These are phyloP conservation scores for Portevinia maculata DNA, from an alignment of 2,888 invertebrate species.

Conservation along the genomic window DNA sequence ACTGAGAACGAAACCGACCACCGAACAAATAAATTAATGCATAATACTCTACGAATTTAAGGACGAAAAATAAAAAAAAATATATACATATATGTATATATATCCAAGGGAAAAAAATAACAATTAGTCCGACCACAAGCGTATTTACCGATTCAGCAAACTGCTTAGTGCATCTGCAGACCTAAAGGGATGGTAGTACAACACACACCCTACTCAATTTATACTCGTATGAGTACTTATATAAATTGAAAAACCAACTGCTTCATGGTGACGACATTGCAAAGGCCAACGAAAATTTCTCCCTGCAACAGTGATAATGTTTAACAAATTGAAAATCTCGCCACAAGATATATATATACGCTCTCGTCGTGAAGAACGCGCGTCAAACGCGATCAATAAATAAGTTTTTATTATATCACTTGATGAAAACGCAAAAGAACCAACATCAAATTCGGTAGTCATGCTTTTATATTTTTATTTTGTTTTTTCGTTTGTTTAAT, in stretches of 20 bases:
- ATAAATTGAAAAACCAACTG: slow-evolving; percentile 26
- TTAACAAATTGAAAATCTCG: slow-evolving; percentile 65
- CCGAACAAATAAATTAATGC: slow-evolving; percentile 22
- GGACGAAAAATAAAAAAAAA: slow-evolving; percentile 31
- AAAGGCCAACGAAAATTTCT: slow-evolving; percentile 13
- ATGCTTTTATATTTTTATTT: slow-evolving; percentile 4
- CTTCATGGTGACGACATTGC: slow-evolving; percentile 29
- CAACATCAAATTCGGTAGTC: slow-evolving; percentile 2
- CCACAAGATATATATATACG: slow-evolving; percentile 56
- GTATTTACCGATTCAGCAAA: slow-evolving; percentile 53
- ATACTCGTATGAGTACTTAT: slow-evolving; percentile 6
- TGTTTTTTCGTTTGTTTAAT: neutral
- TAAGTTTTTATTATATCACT: slow-evolving; percentile 1
- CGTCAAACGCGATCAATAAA: slow-evolving; percentile 43
- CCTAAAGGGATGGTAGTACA: slow-evolving; percentile 34
- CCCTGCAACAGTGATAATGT: slow-evolving; percentile 51
- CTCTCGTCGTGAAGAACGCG: slow-evolving; percentile 33
- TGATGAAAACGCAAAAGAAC: neutral
- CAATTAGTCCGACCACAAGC: slow-evolving; percentile 50
- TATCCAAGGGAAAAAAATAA: slow-evolving; percentile 5
- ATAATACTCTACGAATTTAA: slow-evolving; percentile 37
- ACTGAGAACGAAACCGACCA: slow-evolving; percentile 53
- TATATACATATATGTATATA: too few species aligned
- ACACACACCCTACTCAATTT: slow-evolving; percentile 20
- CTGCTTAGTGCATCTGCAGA: slow-evolving; percentile 45